Evolutionary conservation across 2,797 vertebrate species (phyloP), one percentile per base, ranked within the genome.

Genomic region (Merluccius polli): DNA sequence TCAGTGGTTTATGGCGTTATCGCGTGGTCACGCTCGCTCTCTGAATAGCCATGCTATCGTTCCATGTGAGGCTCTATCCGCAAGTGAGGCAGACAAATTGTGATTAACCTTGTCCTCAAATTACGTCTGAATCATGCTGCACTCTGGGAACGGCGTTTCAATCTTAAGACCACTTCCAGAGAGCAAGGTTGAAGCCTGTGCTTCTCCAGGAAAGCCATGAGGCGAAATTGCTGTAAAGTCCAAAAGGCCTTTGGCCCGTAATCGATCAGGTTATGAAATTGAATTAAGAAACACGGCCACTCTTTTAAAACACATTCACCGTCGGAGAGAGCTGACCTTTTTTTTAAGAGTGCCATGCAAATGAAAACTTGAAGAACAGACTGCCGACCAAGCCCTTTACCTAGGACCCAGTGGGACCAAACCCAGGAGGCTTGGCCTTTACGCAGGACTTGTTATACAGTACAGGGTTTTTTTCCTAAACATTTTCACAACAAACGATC

Each of bases 31-130:
- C 90, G 93, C 93, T 95, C 93, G 90, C 91, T 92, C 91, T 70
- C 80, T 27, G 59, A 75, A 74, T 77, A 85, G 70, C 71, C 77
- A 59, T 78, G 81, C 84, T 80, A 69, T 79, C 74, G 67, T 87
- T 81, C 73, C 71, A 73, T 63, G 70, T 2, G 27, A 91, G 92
- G 91, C 91, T 85, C 85, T 16, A 87, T 90, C 82, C 89, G 87
- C 90, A 92, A 93, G 94, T 88, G 91, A 92, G 92, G 89, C 91
- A 92, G 93, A 92, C 93, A 93, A 93, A 94, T 92, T 92, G 94
- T 93, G 93, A 96, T 96, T 95, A 95, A 95, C 94, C 93, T 95
- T 94, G 92, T 94, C 93, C 90, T 81, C 21, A 72, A 86, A 77
- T 76, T 68, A 73, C 27, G 27, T 21, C 76, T 78, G 74, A 77